Percentiles rank a stretch among this genome's conserved stretches.
These are phyloP conservation scores for Poeciliopsis retropinna DNA, from an alignment of 2,113 vertebrate genomes.

Conservation along the genomic window DNA sequence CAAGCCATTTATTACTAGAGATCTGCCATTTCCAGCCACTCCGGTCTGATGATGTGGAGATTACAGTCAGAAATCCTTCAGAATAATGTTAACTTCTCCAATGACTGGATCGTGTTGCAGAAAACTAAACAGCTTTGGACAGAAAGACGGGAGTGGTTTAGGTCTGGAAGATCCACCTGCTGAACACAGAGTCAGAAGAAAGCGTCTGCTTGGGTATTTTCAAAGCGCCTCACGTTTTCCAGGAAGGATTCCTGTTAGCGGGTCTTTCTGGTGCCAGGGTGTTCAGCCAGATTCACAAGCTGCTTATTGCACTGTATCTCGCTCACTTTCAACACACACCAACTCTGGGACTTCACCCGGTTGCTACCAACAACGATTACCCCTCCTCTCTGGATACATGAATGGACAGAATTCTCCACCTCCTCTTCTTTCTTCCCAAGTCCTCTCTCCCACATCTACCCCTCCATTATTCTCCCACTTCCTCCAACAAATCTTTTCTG, in stretches of 20 bases:
- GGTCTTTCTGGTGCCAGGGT: slow-evolving; percentile 27
- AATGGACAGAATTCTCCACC: slow-evolving; percentile 63
- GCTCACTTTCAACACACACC: slow-evolving; percentile 32
- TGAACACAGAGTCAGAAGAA: background rate
- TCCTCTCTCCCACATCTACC: background rate
- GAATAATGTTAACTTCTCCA: background rate
- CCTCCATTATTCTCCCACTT: slow-evolving; percentile 26
- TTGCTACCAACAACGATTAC: slow-evolving; percentile 68
- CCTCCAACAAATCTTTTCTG: slow-evolving; percentile 22
- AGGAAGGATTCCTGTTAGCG: slow-evolving; percentile 50
- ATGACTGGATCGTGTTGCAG: too few species aligned
- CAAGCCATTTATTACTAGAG: background rate
- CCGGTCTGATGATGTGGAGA: background rate
- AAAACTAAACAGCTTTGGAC: too few species aligned
- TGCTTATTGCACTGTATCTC: slow-evolving; percentile 56
- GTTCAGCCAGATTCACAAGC: slow-evolving; percentile 63
- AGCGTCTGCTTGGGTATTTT: slow-evolving; percentile 40
- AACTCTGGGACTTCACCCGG: slow-evolving; percentile 58
- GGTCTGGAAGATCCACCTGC: too few species aligned
- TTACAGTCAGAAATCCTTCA: background rate
- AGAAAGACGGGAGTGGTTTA: background rate
- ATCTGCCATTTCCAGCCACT: slow-evolving; percentile 1
- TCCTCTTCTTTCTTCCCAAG: background rate
- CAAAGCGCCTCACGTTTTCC: slow-evolving; percentile 19
- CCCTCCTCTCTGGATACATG: slow-evolving; percentile 73